Base-by-base conservation (phyloP, 2,113 vertebrate species). In the Brachirus orientalis region DNA sequence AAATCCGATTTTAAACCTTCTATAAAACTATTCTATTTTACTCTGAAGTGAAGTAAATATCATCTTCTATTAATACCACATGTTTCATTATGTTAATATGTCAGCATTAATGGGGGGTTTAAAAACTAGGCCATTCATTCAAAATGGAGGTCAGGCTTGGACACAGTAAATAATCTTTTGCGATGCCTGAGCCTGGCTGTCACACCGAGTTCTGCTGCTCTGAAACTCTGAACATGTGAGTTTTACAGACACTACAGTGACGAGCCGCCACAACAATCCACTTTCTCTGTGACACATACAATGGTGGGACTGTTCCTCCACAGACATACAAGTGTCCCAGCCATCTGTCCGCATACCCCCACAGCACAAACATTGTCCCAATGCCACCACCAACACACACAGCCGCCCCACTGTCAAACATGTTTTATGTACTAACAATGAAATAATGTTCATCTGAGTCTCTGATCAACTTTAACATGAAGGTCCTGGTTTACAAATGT, bases 321-420 rank as follows among this genome's bases (percentile, higher is more conserved):
- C 76, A 86, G 88, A 85, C 83, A 72, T 87, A 90, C 82, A 88
- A 92, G 87, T 88, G 88, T 88, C 86, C 81, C 63, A 51, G 89
- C 91, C 92, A 93, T 93, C 91, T 93, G 93, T 92, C 91, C 84
- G 82, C 84, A 81, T 80, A 65, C 70, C 88, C 77, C 83, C 90
- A 90, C 88, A 91, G 88, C 86, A 91, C 88, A 92, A 92, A 92
- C 92, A 91, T 84, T 93, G 91, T 93, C 83, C 80, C 48, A 18
- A 28, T 48, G 46, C 65, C 74, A 33, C 54, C 63, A 59, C 57
- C 45, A 55, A 64, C 75, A 74, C 69, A 74, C 72, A 70, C 60
- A 75, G 7, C 28, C 45, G 28, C 22, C 45, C 47, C 53, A 73
- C 71, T 77, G 55, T 63, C 69, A 77, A 56, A 63, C 46, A 57